Percentiles rank a stretch among this genome's conserved stretches.
Conservation (phyloP, 1,140 invertebrate genomes). For the Papilio aristodemus region DNA sequence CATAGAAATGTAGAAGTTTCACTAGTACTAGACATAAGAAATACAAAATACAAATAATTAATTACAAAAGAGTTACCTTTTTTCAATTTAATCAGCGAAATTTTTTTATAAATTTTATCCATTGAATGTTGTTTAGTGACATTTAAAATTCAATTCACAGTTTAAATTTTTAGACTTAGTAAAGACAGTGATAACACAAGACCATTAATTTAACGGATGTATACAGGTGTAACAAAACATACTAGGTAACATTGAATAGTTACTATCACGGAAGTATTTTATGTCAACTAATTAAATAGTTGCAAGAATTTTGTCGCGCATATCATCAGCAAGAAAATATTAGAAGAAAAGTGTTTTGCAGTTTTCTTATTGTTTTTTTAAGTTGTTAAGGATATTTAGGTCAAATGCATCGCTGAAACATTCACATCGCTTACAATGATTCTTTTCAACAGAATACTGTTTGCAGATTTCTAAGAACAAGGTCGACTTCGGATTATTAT, state of each 20-base stretch:
- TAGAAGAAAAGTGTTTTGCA: background rate
- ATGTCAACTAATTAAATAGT: background rate
- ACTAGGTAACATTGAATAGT: background rate
- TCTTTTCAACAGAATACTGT: constrained; percentile 18
- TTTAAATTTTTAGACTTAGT: too few species aligned
- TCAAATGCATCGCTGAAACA: constrained; percentile 6
- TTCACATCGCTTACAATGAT: constrained; percentile 16
- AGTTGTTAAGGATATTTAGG: background rate
- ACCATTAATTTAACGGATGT: background rate
- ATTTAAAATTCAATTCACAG: background rate
- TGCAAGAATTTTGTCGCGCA: background rate
- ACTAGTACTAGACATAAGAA: too few species aligned
- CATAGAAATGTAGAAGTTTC: too few species aligned
- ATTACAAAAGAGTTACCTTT: too few species aligned
- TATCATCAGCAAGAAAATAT: background rate
- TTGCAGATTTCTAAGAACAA: constrained; percentile 25
- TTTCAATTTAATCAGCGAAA: too few species aligned
- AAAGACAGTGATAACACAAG: background rate
- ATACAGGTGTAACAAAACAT: background rate
- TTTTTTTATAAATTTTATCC: too few species aligned
- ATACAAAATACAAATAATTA: too few species aligned
- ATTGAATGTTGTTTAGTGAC: too few species aligned
- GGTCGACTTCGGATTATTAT: constrained; percentile 17
- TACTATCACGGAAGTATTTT: background rate
- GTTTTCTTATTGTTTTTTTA: too few species aligned